These are phyloP conservation scores for Clistopyga incitator DNA, from an alignment of 2,888 invertebrate species.

Conservation along the genomic window DNA sequence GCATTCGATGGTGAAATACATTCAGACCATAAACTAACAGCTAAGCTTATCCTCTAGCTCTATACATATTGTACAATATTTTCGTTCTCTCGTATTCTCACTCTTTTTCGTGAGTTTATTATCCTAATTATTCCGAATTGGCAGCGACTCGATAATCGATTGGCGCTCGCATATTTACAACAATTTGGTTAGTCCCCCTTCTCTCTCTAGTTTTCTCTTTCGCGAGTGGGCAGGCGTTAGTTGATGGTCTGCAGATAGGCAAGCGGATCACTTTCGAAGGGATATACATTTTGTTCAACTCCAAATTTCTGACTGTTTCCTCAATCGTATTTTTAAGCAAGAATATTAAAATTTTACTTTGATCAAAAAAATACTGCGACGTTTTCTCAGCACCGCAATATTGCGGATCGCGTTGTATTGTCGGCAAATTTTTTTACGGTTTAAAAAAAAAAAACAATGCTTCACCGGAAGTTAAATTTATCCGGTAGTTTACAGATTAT, in stretches of 20 bases:
- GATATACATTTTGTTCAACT: neutral
- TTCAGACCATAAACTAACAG: slow-evolving; percentile 83
- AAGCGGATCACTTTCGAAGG: neutral
- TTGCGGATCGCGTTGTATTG: too few species aligned
- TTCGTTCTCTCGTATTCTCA: slow-evolving; percentile 34
- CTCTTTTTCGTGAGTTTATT: slow-evolving; percentile 48
- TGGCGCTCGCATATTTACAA: slow-evolving; percentile 69
- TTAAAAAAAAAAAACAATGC: too few species aligned
- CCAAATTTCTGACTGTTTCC: neutral
- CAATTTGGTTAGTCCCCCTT: slow-evolving; percentile 46
- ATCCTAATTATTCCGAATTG: slow-evolving; percentile 66
- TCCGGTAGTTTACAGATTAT: too few species aligned
- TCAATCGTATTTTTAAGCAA: too few species aligned
- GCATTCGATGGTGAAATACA: slow-evolving; percentile 65
- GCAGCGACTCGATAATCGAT: slow-evolving; percentile 66
- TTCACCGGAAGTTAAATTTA: too few species aligned
- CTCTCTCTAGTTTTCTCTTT: slow-evolving; percentile 41
- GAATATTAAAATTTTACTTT: neutral
- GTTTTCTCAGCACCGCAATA: neutral
- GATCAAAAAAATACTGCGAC: neutral
- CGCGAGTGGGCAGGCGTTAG: slow-evolving; percentile 76
- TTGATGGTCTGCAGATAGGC: slow-evolving; percentile 80
- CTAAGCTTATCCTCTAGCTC: slow-evolving; percentile 79
- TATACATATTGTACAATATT: slow-evolving; percentile 83
- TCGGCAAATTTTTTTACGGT: too few species aligned